Base-by-base conservation (phyloP, 2,888 invertebrate species). In the Lithophane socia region DNA sequence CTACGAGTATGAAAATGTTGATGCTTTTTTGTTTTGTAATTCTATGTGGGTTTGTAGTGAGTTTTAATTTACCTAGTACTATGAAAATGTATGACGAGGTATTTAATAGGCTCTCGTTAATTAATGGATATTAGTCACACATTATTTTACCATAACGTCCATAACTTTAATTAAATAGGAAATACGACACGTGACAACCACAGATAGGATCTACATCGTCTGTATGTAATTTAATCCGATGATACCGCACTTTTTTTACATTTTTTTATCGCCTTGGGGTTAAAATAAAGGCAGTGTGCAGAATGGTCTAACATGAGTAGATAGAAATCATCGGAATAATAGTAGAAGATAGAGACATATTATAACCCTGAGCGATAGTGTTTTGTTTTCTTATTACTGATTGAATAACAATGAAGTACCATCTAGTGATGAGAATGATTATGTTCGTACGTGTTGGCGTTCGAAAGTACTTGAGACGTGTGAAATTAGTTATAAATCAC, bases 401-500 rank as follows among this genome's bases (percentile, higher is more conserved):
- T 84, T 77, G 81, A 86, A 87, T 86, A 77, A 60, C 71, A 85
- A 84, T 87, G 79, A 69, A 75, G 71, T 65, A 70, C 52, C 13
- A 73, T 79, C 21, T 64, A 83, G 71, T 69, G 76, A 80, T 81
- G 77, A 70, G 79, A 85, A 80, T 83, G 64, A 85, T 82, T 77
- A 68, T 76, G 72, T 74, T 82, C 29, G 78, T 58, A 82, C 78
- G 77, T 87, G 88, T 77, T 78, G 76, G 77, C 56, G 67, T 86
- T 84, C 37, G 63, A 82, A 84, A 84, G 83, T 83, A 76, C 75
- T 44, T 54, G 68, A 76, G 60, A 77, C 79, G 73, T 84, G 80
- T 85, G 72, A 85, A 85, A 85, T 87, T 83, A 80, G 85, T 71
- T 67, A 83, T 83, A 87, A 87, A 87, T 83, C 79, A 79, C 76